Evolutionary conservation across 2,113 vertebrate genomes (phyloP), one percentile per base, ranked within the genome.

Genomic region (Sigmodon hispidus): DNA sequence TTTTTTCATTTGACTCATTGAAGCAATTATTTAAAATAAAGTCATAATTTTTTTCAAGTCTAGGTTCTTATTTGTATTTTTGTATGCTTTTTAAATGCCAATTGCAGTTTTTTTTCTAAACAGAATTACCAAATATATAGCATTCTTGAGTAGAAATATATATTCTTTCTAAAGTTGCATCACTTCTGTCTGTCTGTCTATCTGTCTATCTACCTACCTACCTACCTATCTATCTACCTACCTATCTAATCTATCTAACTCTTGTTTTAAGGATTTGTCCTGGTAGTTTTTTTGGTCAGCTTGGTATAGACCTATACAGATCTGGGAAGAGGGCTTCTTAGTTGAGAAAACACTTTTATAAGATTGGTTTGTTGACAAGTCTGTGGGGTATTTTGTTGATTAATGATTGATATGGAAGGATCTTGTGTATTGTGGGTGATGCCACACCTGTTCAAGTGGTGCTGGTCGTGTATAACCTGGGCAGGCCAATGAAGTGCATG

Each of bases 21-120:
- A 87, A 95, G 31, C 61, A 11, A 45, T 95, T 79, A 76, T 96
- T 97, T 95, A 40, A 70, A 95, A 91, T n/a, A 12, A 77, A 36
- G 0, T 59, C 29, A 59, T 63, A 65, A 50, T 43, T 89, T 45
- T 94, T 36, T 94, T 93, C 36, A 90, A 80, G 22, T 57, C 31
- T 84, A 16, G 29, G 24, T 17, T 48, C 73, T 93, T 67, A 83
- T 70, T 95, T 96, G 5, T 90, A 45, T 63, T 89, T 94, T 36
- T 24, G 15, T 89, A 88, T 90, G 52, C 34, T 52, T 61, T 8
- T 83, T 90, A 83, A 83, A 73, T 76, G 43, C 22, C 43, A 87
- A 43, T 17, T 91, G n/a, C 43, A 87, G 3, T 73, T 48, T 93
- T 13, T 94, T 85, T 92, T 97, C 75, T 48, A 34, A 69, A 3